Conservation (phyloP, 2,888 invertebrate genomes). For the Troglohyphantes excavatus region DNA sequence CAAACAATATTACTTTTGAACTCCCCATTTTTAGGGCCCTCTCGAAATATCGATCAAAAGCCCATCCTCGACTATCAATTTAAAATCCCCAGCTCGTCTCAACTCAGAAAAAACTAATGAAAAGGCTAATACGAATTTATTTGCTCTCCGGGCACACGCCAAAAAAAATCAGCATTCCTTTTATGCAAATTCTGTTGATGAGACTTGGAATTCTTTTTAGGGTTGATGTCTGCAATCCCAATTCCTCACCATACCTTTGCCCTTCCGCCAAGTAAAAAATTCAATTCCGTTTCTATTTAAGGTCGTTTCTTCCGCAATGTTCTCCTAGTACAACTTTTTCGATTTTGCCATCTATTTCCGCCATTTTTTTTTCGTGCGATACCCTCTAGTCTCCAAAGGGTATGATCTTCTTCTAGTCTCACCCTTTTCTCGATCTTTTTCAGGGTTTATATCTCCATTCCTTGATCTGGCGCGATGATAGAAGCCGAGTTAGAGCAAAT, state of each 20-base stretch:
- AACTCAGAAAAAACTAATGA: background rate
- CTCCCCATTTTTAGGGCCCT: background rate
- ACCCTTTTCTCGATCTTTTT: background rate
- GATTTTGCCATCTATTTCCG: slow-evolving; percentile 25
- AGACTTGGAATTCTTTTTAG: background rate
- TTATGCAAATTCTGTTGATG: background rate
- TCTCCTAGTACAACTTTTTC: slow-evolving; percentile 19
- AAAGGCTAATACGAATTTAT: background rate
- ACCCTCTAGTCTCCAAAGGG: background rate
- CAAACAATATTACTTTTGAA: background rate
- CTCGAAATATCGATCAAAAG: background rate
- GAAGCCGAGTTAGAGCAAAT: slow-evolving; percentile 46
- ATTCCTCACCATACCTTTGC: background rate
- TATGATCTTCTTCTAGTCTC: background rate
- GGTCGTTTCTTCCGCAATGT: slow-evolving; percentile 32
- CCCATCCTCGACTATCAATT: background rate
- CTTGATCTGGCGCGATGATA: background rate
- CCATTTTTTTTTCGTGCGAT: background rate
- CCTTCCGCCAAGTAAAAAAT: background rate
- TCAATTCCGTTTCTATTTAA: slow-evolving; percentile 30
- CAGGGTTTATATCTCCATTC: slow-evolving; percentile 19
- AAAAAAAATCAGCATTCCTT: background rate
- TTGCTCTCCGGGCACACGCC: background rate
- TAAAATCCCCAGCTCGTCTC: background rate
- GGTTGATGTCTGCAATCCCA: background rate